Base-by-base conservation (phyloP, 2,113 vertebrate genomes). In the Scopus umbretta region DNA sequence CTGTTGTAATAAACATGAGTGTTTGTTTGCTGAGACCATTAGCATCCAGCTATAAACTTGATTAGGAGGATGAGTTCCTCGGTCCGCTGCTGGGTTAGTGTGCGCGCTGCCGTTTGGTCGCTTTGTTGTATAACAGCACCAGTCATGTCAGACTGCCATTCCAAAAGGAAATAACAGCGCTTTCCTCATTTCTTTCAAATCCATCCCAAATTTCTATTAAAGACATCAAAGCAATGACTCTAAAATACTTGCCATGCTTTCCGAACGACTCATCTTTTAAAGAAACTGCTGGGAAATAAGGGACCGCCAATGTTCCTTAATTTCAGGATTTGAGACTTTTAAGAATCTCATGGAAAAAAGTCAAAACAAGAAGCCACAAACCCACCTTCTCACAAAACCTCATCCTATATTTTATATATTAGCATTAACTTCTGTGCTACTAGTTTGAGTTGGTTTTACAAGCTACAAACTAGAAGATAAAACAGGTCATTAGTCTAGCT, bases 1-100 rank as follows among this genome's bases (percentile, higher is more conserved):
- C 92, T 88, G 63, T 67, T 92, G 86, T 1, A 92, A 97, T 86
- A 97, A 97, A 96, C 94, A 92, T 0, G 59, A 95, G 65, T 84
- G 83, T 96, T 96, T 98, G 94, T 96, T 97, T 97, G 92, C 90
- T 65, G 78, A 88, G 94, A 10, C 91, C 74, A 52, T 94, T 76
- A 95, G 89, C 80, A 94, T 95, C 92, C 92, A 96, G 81, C 83
- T 88, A 90, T 68, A 91, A 94, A 92, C 82, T 62, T 49, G 86
- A 84, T 92, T 67, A 75, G 79, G 75, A 82, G 88, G 71, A 82
- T 21, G 0, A 75, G 93, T 68, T 86, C 88, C 43, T 62, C 10
- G 0, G 66, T 76, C 91, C 1, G 6, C 90, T 56, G 90, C 71
- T 40, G 34, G 86, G 76, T 82, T 96, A 56, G 90, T 15, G 3